A percentile compares a stretch with the other conserved stretches of the same genome.
Conservation (phyloP, 2,888 invertebrate species). For the Doris montereyensis region DNA sequence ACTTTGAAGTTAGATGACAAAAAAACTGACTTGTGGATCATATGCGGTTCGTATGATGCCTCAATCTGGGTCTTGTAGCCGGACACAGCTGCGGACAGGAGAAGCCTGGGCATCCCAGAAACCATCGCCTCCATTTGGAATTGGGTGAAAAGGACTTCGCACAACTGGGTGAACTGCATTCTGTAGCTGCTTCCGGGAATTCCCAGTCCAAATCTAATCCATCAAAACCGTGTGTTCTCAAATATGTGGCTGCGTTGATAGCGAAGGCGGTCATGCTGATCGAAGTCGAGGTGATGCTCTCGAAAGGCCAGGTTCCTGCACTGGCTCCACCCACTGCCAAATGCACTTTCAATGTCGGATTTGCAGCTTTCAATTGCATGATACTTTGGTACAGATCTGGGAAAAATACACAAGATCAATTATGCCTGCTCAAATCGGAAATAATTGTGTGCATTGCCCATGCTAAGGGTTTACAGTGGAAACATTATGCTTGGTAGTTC, state of each 20-base stretch:
- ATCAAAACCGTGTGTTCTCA: too few species aligned
- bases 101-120: neutral
- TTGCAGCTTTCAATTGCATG: neutral
- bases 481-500: too few species aligned
- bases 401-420: too few species aligned
- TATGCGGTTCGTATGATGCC: slow-evolving; percentile 16
- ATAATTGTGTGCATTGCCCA: too few species aligned
- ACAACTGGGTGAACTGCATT: neutral
- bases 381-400: neutral
- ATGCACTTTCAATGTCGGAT: neutral
- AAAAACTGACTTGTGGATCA: slow-evolving; percentile 34
- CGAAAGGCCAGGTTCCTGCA: slow-evolving; percentile 1
- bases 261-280: neutral
- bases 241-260: neutral
- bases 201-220: too few species aligned
- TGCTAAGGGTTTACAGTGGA: too few species aligned
- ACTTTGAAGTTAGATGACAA: too few species aligned
- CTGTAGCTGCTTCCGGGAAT: neutral
- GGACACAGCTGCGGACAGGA: slow-evolving; percentile 30
- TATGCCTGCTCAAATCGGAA: too few species aligned
- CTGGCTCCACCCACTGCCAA: slow-evolving; percentile 12
- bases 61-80: slow-evolving; percentile 31
- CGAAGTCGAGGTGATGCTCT: neutral
- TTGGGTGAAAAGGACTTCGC: neutral
- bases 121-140: neutral